Base-by-base conservation (phyloP, 2,797 vertebrate species). In the Macroramphosus scolopax region DNA sequence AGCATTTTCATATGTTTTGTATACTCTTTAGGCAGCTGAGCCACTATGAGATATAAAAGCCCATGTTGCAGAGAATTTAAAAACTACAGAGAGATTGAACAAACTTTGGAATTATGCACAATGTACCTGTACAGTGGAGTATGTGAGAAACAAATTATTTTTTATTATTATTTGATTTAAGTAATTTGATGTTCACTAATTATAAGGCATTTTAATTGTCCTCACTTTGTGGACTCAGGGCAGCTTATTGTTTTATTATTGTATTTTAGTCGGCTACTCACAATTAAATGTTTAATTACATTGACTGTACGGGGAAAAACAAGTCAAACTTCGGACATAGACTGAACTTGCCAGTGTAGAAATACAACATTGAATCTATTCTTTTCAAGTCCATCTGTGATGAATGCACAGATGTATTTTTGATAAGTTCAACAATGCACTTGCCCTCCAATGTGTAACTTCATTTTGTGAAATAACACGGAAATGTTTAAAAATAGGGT, bases 341-440 rank as follows among this genome's bases (percentile, higher is more conserved):
- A 44, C n/a, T 35, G 3, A 2, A 32, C 7, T 9, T 8, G 29
- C 12, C 31, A 24, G 26, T 24, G 16, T 12, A 30, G 7, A 51
- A 51, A 55, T 16, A 33, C n/a, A n/a, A n/a, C n/a, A n/a, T n/a
- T n/a, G n/a, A n/a, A 38, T 31, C 10, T 32, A 2, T 24, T 28
- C 17, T 13, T 48, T 26, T 29, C 0, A 39, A 36, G 8, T 43
- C 9, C 5, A 17, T 37, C 25, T 5, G 2, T 36, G 20, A 3
- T 50, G 2, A 34, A 18, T 15, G 5, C 12, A 4, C 10, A 51
- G 10, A 44, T 1, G 5, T 25, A n/a, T 16, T 38, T 43, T 34
- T 14, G 22, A 51, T 47, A 37, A 12, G 17, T 45, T 30, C 8
- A 24, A 26, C 13, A 40, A 28, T 25, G 11, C 9, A 51, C n/a